Conservation (phyloP, 2,888 invertebrate genomes). For the Bellardia pandia region DNA sequence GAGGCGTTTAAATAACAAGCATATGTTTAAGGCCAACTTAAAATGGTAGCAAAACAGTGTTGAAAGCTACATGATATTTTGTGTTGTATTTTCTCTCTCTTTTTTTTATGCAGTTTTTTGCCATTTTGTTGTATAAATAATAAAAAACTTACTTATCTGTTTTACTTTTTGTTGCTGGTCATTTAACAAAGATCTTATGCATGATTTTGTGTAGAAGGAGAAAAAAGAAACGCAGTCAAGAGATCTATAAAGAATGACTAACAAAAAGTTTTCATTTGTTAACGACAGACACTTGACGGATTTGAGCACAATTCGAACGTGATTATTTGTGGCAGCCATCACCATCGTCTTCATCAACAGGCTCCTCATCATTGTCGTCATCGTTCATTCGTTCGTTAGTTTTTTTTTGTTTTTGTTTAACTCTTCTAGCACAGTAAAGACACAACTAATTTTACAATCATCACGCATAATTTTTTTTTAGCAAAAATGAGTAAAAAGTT, state of each 20-base stretch:
- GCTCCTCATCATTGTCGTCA: conserved; percentile 58
- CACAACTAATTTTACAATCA: conserved; percentile 70
- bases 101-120: conserved; percentile 38
- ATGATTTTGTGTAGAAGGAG: conserved; percentile 20
- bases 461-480: conserved; percentile 61
- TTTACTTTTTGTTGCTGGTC: conserved; percentile 8
- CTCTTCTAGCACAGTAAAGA: background rate
- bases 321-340: conserved; percentile 73
- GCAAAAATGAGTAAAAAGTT: background rate
- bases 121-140: conserved; percentile 21
- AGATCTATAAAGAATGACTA: conserved; percentile 63
- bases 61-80: conserved; percentile 73
- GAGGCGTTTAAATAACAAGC: background rate
- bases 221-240: background rate
- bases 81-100: conserved; percentile 47
- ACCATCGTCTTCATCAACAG: conserved; percentile 64
- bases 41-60: conserved; percentile 72
- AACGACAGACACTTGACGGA: conserved; percentile 74
- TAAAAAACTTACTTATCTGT: background rate
- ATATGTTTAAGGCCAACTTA: conserved; percentile 46
- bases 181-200: conserved; percentile 65
- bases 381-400: conserved; percentile 36
- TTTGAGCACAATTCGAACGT: conserved; percentile 72
- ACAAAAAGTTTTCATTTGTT: conserved; percentile 60
- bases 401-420: conserved; percentile 1